These are phyloP conservation scores for Papilio glaucus DNA, from an alignment of 1,140 invertebrate genomes.

Conservation along the genomic window DNA sequence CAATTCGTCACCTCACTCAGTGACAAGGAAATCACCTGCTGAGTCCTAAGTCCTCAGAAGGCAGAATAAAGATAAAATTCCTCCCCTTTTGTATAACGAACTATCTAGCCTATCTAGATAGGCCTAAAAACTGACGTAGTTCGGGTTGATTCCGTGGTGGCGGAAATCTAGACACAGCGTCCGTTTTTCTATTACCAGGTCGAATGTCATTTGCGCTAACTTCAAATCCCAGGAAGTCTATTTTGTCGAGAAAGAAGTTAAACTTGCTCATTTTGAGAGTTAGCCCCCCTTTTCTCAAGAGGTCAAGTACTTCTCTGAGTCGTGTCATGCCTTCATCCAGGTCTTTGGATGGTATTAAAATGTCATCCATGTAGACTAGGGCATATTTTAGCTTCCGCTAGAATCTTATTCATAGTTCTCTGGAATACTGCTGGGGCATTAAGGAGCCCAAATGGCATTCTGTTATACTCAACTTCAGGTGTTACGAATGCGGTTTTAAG, in stretches of 20 bases:
- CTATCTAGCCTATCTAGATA: too few relatives aligned
- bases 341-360: conserved; percentile 37
- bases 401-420: conserved; percentile 45
- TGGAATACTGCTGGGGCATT: conserved; percentile 46
- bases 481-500: conserved; percentile 45
- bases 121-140: conserved; percentile 62
- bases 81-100: too few relatives aligned
- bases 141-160: conserved; percentile 53
- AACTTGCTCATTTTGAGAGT: conserved; percentile 63
- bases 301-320: conserved; percentile 35
- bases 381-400: conserved; percentile 40
- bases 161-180: conserved; percentile 56
- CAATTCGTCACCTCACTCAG: too few relatives aligned
- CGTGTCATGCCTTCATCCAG: conserved; percentile 38
- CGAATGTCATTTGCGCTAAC: conserved; percentile 49
- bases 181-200: conserved; percentile 54
- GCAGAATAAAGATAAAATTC: too few relatives aligned
- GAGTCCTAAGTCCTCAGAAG: too few relatives aligned
- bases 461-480: conserved; percentile 41
- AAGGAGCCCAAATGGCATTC: conserved; percentile 44
- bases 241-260: conserved; percentile 51
- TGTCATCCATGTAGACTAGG: conserved; percentile 26
- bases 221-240: conserved; percentile 52
- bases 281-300: conserved; percentile 27
- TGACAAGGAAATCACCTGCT: too few relatives aligned